Base-by-base conservation (phyloP, 1,140 invertebrate species). In the Globodera rostochiensis region DNA sequence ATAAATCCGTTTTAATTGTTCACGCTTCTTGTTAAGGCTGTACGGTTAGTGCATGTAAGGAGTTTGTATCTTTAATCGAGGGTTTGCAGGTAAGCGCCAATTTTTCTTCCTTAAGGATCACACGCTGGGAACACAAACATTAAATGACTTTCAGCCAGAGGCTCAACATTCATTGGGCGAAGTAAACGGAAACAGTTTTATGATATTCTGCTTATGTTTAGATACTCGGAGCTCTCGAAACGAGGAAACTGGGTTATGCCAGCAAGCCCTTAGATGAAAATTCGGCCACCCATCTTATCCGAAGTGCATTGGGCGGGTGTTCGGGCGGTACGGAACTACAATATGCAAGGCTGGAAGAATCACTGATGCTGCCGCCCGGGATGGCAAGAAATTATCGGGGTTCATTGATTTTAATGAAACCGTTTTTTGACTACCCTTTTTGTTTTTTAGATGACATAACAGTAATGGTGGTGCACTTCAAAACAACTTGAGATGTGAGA, bases 201-300 rank as follows among this genome's bases (percentile, higher is more conserved):
- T 53, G 8, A 11, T 50, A 2, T 45, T 57, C 36, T 36, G 73
- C 88, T 13, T 13, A 53, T 53, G 1, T 1, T 69, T 36, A 88
- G 87, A 85, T 88, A 47, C 57, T 83, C 8, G 74, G 75, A 13
- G 86, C 86, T 60, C 74, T 89, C 21, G 81, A 85, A 76, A 74
- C 75, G 64, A 69, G 88, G 49, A 80, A 87, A 80, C 46, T 45
- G 25, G 88, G 88, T 9, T 82, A 83, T 64, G 46, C 77, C 9
- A 90, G 89, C 60, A 89, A 87, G 66, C 88, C 89, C 13, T 67
- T 89, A 13, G 88, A 89, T 67, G 88, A 88, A 9, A 89, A 89
- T 71, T 84, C 84, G 73, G 88, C 88, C 4, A 89, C 88, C 11
- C 88, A 89, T 81, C 77, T 89, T 6, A 88, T 89, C 57, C 79